Conservation (phyloP, 2,888 invertebrate genomes). For the Tachystola acroxantha region DNA sequence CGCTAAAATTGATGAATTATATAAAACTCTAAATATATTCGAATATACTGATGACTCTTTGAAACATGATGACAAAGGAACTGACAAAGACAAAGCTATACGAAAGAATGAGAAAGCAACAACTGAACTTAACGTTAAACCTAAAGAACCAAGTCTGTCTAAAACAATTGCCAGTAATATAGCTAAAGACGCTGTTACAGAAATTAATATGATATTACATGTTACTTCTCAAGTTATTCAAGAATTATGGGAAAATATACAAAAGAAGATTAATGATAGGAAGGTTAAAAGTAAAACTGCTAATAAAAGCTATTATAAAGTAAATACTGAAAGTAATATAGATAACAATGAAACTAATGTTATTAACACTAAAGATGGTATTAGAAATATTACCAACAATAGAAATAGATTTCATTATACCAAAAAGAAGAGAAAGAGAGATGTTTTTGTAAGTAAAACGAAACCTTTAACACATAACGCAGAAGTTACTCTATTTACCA, state of each 20-base stretch:
- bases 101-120: too few species aligned
- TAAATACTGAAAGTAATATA: too few species aligned
- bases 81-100: not conserved
- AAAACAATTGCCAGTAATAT: too few species aligned
- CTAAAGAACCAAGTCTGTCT: too few species aligned
- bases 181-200: not conserved
- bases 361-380: too few species aligned
- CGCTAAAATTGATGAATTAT: slow-evolving; percentile 22
- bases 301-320: not conserved
- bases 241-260: not conserved
- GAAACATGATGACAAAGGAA: not conserved
- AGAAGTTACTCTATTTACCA: not conserved
- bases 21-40: too few species aligned
- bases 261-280: not conserved
- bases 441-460: not conserved
- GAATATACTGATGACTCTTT: too few species aligned
- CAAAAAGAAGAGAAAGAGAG: not conserved
- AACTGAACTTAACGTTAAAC: too few species aligned
- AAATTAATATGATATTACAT: not conserved
- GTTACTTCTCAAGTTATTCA: not conserved
- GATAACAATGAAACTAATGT: too few species aligned
- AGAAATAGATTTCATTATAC: too few species aligned
- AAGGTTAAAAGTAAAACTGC: not conserved
- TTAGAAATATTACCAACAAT: too few species aligned
- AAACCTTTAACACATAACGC: not conserved